Percentiles rank a stretch among this genome's conserved stretches.
These are phyloP conservation scores for Trialeurodes vaporariorum DNA, from an alignment of 1,140 invertebrate genomes.

Conservation along the genomic window DNA sequence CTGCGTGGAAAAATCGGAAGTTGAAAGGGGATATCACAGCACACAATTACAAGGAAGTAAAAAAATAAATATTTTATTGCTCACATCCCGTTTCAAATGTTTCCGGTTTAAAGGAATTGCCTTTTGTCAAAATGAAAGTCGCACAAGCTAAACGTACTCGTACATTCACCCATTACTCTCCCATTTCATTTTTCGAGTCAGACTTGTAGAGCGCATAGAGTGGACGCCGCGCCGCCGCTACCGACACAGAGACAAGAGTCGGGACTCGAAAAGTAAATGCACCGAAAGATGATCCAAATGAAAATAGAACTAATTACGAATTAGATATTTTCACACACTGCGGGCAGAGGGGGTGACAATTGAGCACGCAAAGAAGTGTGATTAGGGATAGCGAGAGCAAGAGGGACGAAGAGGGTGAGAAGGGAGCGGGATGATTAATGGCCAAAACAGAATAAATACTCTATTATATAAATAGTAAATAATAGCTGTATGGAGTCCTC, in stretches of 20 bases:
- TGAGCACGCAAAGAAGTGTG: background rate
- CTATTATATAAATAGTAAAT: slow-evolving; percentile 1
- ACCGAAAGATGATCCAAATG: background rate
- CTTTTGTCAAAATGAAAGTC: background rate
- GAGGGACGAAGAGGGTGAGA: background rate
- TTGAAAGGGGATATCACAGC: too few species aligned
- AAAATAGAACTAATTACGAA: background rate
- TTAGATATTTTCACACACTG: background rate
- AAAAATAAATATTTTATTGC: background rate
- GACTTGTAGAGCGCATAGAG: too few species aligned
- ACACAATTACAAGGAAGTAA: too few species aligned
- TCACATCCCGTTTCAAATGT: background rate
- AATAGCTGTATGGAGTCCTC: background rate
- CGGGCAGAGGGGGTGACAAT: background rate
- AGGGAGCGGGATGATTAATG: background rate
- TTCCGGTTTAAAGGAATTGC: background rate
- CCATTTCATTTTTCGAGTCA: background rate
- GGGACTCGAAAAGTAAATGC: background rate
- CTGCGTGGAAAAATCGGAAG: too few species aligned
- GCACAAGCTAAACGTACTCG: background rate
- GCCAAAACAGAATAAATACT: background rate
- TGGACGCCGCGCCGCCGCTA: too few species aligned
- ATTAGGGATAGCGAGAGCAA: background rate
- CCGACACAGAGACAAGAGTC: too few species aligned
- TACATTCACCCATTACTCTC: background rate